phyloP scores from a whole-genome alignment of 2,113 vertebrate genomes.

The Callaeas wilsoni region DNA sequence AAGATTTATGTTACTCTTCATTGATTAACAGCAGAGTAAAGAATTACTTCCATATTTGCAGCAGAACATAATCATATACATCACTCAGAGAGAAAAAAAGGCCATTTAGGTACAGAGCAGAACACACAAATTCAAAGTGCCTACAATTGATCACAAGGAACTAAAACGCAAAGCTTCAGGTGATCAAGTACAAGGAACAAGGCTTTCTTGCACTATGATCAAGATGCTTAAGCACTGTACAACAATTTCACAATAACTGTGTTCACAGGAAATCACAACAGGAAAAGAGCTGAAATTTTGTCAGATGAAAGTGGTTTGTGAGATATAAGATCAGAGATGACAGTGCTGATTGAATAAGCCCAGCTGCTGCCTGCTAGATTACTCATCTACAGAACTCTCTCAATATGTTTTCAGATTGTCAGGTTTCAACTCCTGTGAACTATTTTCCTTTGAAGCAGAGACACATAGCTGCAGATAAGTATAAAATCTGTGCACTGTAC shows the following conservation, averaged over 20 bases:
- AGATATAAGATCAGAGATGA: background rate
- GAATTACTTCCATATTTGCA: background rate
- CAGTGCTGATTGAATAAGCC: background rate
- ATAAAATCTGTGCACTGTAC: background rate
- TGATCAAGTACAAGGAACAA: background rate
- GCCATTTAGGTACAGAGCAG: background rate
- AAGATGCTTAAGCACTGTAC: background rate
- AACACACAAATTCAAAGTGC: background rate
- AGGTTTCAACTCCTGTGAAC: background rate
- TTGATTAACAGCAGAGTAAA: background rate
- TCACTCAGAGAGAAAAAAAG: background rate
- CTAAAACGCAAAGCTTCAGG: background rate
- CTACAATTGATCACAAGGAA: background rate
- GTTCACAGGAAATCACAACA: background rate
- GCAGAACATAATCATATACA: background rate
- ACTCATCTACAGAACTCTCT: background rate
- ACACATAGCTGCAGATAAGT: background rate
- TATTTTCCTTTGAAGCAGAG: background rate
- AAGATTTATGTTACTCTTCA: background rate
- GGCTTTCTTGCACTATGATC: background rate
- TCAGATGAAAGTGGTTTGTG: background rate
- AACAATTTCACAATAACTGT: background rate
- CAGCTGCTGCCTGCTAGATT: slow-evolving; percentile 13
- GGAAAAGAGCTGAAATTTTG: background rate
- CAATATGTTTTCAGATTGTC: background rate